Conservation (phyloP, 2,113 vertebrate species). For the Pyrgilauda ruficollis region DNA sequence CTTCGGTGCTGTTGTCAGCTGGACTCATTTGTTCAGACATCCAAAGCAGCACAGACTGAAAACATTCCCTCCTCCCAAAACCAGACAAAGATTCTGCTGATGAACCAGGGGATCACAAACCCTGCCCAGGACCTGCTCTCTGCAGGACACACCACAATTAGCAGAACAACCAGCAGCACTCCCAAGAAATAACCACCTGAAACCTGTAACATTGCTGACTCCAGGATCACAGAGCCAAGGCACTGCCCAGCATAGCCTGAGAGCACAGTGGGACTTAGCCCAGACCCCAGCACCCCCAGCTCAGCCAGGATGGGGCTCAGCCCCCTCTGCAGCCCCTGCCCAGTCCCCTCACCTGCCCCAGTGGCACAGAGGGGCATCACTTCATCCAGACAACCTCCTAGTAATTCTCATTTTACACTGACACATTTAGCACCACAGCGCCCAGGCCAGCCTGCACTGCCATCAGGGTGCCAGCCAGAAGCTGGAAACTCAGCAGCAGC, state of each 20-base stretch:
- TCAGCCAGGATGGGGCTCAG: neutral
- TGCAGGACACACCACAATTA: neutral
- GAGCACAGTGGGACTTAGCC: neutral
- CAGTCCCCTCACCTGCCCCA: neutral
- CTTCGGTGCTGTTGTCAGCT: neutral
- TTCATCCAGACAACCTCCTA: neutral
- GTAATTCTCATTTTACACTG: neutral
- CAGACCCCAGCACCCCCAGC: neutral
- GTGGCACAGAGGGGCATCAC: accelerated
- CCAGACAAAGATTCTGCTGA: neutral
- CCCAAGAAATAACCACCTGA: neutral
- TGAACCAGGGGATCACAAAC: neutral
- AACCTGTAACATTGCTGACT: neutral
- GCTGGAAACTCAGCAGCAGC: neutral
- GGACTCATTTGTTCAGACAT: neutral
- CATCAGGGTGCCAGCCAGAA: neutral
- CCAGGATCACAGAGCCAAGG: neutral
- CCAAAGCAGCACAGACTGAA: neutral
- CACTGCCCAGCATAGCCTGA: neutral
- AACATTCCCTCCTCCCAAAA: neutral
- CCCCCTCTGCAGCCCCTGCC: neutral
- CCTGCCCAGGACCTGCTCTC: neutral
- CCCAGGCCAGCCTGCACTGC: neutral
- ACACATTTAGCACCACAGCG: neutral
- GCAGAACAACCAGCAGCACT: neutral